phyloP scores from a whole-genome alignment of 2,888 invertebrate genomes.

The Plusia festucae region DNA sequence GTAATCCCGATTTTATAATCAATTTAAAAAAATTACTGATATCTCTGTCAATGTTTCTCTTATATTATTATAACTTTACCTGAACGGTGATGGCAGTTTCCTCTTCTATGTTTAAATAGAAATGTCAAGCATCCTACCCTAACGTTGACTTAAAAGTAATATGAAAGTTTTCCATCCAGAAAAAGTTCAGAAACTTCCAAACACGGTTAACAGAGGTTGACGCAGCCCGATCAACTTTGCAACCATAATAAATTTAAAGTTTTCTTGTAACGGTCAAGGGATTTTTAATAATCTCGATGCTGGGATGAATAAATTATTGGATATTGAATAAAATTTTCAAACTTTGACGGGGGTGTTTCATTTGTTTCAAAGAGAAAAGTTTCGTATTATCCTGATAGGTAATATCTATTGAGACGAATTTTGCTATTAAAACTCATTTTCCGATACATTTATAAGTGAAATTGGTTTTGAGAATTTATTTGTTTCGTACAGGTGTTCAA shows the following conservation, averaged over 20 bases:
- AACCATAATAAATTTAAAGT: conserved; percentile 71
- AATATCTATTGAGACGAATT: conserved; percentile 20
- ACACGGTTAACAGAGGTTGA: conserved; percentile 68
- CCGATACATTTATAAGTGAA: background rate
- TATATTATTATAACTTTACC: too few species aligned
- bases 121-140: conserved; percentile 11
- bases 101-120: conserved; percentile 7
- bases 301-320: conserved; percentile 65
- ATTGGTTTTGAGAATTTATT: conserved; percentile 13
- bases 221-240: conserved; percentile 64
- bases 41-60: too few species aligned
- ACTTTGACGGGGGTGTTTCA: conserved; percentile 46
- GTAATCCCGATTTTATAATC: too few species aligned
- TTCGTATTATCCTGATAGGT: conserved; percentile 32
- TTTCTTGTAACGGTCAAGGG: conserved; percentile 68
- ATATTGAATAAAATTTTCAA: conserved; percentile 58
- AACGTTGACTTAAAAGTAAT: conserved; percentile 60
- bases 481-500: conserved; percentile 4
- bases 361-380: conserved; percentile 40
- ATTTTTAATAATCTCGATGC: conserved; percentile 65
- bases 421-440: conserved; percentile 12
- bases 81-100: background rate
- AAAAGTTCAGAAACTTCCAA: conserved; percentile 57
- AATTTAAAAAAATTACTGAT: too few species aligned
- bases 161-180: conserved; percentile 53